A percentile compares a stretch with the other conserved stretches of the same genome.
phyloP scores from a whole-genome alignment of 2,113 vertebrate species.

The Leptobrachium ailaonicum region DNA sequence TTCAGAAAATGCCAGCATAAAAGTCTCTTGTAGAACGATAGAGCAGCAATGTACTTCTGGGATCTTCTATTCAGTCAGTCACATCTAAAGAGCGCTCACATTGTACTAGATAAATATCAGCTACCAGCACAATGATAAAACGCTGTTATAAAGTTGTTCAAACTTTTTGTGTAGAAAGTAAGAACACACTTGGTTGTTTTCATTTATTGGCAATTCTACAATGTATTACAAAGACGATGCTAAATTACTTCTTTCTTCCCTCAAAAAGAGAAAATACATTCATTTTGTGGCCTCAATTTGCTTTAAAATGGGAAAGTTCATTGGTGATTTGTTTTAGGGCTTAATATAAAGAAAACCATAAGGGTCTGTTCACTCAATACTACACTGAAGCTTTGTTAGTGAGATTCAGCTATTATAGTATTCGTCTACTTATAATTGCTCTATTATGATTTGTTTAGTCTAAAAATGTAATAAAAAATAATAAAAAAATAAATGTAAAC shows the following conservation, averaged over 20 bases:
- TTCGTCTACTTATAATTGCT: no score
- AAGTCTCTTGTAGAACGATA: constrained; percentile 5
- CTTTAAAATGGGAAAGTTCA: no score
- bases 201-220: constrained; percentile 11
- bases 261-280: neutral
- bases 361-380: no score
- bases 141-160: constrained; percentile 22
- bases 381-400: no score
- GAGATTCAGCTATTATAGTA: no score
- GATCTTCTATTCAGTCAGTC: constrained; percentile 8
- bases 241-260: neutral
- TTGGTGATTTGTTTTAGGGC: no score
- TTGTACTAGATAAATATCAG: constrained; percentile 31
- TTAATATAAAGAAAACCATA: no score
- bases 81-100: constrained; percentile 10
- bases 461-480: no score
- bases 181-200: constrained; percentile 1
- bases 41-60: neutral
- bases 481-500: no score
- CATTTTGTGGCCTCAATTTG: no score
- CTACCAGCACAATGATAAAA: constrained; percentile 27
- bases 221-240: neutral
- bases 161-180: neutral
- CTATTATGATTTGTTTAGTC: no score
- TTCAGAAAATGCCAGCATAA: constrained; percentile 1